Percentiles rank a stretch among this genome's conserved stretches.
phyloP scores from a whole-genome alignment of 1,140 invertebrate species.

The Vollenhovia emeryi region DNA sequence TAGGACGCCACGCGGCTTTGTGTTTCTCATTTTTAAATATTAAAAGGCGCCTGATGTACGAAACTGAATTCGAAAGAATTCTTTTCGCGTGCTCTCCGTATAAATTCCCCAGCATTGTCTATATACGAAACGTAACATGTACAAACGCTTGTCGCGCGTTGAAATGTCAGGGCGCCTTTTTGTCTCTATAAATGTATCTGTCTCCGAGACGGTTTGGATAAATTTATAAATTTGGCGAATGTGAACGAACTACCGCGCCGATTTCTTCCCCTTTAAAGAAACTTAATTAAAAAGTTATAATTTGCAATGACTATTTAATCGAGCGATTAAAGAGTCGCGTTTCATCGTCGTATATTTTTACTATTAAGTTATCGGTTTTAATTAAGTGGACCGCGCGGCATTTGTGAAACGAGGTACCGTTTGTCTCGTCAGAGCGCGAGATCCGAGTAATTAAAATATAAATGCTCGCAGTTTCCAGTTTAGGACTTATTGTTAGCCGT shows the following conservation, averaged over 20 bases:
- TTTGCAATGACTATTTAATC: neutral
- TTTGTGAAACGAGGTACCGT: slow-evolving; percentile 16
- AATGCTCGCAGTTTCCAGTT: slow-evolving; percentile 28
- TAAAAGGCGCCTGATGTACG: slow-evolving; percentile 9
- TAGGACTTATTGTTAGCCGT: neutral
- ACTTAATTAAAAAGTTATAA: slow-evolving; percentile 17
- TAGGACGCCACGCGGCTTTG: neutral
- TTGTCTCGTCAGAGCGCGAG: neutral
- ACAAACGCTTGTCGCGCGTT: neutral
- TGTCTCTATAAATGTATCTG: neutral
- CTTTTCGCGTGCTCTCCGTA: neutral
- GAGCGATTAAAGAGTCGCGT: neutral
- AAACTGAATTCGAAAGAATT: slow-evolving; percentile 26
- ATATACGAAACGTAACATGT: neutral
- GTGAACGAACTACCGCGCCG: neutral
- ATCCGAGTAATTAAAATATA: slow-evolving; percentile 50
- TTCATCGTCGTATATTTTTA: neutral
- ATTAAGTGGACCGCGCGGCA: neutral
- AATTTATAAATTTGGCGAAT: neutral
- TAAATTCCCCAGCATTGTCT: neutral
- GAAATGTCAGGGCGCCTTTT: neutral
- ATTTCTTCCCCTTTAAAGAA: neutral
- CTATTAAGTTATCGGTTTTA: slow-evolving; percentile 19
- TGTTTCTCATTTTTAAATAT: slow-evolving; percentile 19
- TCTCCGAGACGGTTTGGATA: neutral